Percentiles rank a stretch among this genome's conserved stretches.
Evolutionary conservation across 2,888 invertebrate genomes (phyloP).

Genomic region (Mermis nigrescens): DNA sequence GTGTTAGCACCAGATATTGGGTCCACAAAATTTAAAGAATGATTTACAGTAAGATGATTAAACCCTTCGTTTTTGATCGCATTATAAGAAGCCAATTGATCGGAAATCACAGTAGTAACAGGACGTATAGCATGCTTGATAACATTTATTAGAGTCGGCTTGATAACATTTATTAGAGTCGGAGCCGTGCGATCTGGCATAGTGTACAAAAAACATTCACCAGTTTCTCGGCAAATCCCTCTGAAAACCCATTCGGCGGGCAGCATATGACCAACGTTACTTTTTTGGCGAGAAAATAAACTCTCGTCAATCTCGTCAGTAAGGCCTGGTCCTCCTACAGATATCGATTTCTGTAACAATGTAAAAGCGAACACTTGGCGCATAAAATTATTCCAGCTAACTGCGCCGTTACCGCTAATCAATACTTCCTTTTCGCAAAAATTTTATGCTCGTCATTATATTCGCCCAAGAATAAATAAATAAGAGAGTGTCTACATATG

Average conservation of each 20-base stretch:
- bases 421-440: no score
- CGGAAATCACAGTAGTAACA: conserved; percentile 15
- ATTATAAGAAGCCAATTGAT: conserved; percentile 1
- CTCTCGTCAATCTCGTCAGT: not conserved
- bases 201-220: conserved; percentile 9
- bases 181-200: conserved; percentile 8
- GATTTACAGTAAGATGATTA: conserved; percentile 12
- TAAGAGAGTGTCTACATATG: no score
- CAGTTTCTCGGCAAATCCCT: conserved; percentile 12
- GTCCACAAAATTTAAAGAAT: conserved; percentile 14
- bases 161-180: conserved; percentile 13
- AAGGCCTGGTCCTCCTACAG: not conserved
- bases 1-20: conserved; percentile 14
- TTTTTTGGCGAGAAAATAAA: conserved; percentile 5
- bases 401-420: no score
- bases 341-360: not conserved
- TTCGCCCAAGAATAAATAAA: no score
- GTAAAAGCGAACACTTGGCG: not conserved
- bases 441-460: no score
- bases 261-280: conserved; percentile 9
- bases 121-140: conserved; percentile 16
- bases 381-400: not conserved
- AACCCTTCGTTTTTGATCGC: conserved; percentile 2
- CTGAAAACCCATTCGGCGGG: conserved; percentile 13
- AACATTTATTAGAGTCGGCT: conserved; percentile 11